Evolutionary conservation across 2,888 invertebrate species (phyloP), one percentile per base, ranked within the genome.

Genomic region (Chrysodeixis includens): DNA sequence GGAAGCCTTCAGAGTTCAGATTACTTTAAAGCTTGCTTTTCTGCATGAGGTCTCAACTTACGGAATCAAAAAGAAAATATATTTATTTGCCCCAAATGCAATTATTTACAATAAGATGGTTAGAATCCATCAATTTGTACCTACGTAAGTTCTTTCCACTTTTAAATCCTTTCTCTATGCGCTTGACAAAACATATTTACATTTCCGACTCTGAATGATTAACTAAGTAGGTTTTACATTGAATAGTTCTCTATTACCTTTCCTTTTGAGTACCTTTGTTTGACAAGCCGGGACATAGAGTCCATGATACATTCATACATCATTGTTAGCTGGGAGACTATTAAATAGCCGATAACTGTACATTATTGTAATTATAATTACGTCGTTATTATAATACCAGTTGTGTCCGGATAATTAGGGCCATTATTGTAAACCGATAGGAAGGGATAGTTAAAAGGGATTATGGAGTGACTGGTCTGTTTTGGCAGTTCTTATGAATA

Each of bases 191-290:
- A 70, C 53, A 51, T 61, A 55, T 55, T 30, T n/a, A 32, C 9
- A 35, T 16, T 68, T 46, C 46, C 46, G 44, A 56, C 35, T 56
- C 52, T 61, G 62, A 73, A 74, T 67, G 57, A 67, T 74, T 53
- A 56, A 56, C 20, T 26, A 40, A 26, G n/a, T 26, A 63, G 32
- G 30, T 9, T 30, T 16, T 62, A 62, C 44, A 20, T 62, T 53
- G 8, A 30, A 54, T 54, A 14, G n/a, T n/a, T n/a, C n/a, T n/a
- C n/a, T n/a, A n/a, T n/a, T n/a, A n/a, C 26, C 26, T 26, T 26
- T 4, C 26, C 58, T n/a, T 46, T 30, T 26, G 30, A n/a, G 58
- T 49, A 55, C 52, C 40, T 66, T 62, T 73, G 61, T 73, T 56
- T 56, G 22, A 30, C 20, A 44, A 35, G 26, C 26, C 3, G 26